phyloP scores from a whole-genome alignment of 2,113 vertebrate genomes.

The Oreochromis aureus region DNA sequence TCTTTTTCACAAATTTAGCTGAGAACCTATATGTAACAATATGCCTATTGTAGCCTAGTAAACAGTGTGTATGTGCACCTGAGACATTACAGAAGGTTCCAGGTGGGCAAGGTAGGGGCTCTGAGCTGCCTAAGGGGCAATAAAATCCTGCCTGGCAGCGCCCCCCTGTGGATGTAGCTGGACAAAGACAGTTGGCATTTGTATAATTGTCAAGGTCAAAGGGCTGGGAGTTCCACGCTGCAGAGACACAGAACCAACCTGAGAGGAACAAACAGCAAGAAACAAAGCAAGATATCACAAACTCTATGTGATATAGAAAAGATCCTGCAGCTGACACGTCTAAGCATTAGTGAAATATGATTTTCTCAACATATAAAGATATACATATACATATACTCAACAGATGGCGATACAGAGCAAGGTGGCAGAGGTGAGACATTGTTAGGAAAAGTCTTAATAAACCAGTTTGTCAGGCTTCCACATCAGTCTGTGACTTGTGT shows the following conservation, averaged over 20 bases:
- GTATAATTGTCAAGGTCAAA: constrained; percentile 96
- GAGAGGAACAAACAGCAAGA: background rate
- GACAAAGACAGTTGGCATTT: constrained; percentile 87
- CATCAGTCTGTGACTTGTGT: background rate
- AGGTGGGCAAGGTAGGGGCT: constrained; percentile 77
- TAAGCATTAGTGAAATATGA: background rate
- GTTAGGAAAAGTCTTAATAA: background rate
- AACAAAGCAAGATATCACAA: background rate
- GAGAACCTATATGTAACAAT: background rate
- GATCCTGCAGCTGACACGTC: background rate
- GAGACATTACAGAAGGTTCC: constrained; percentile 83
- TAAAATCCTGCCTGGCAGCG: constrained; percentile 83
- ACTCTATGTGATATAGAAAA: background rate
- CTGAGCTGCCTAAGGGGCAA: constrained; percentile 82
- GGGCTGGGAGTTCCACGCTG: constrained; percentile 86
- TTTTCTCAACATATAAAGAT: background rate
- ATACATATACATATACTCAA: background rate
- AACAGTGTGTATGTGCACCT: constrained; percentile 58
- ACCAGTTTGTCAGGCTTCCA: background rate
- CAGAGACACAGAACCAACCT: constrained; percentile 94
- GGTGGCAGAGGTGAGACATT: background rate
- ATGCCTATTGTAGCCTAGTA: background rate
- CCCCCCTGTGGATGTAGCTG: constrained; percentile 87
- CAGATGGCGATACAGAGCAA: background rate
- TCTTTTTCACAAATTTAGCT: background rate